phyloP scores from a whole-genome alignment of 1,140 invertebrate species.

The Drosophila sucinea region DNA sequence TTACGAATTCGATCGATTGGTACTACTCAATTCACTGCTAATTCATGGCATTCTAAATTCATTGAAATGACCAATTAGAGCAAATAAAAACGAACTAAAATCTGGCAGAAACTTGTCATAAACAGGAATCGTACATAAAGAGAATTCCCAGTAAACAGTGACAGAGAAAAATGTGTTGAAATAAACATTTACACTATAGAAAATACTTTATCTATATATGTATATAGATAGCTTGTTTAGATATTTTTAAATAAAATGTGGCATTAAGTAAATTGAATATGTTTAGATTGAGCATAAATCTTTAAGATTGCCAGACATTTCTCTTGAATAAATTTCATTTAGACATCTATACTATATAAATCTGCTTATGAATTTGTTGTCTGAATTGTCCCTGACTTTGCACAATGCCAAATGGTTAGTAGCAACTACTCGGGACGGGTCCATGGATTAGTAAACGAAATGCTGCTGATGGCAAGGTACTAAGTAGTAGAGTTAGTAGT shows the following conservation, averaged over 20 bases:
- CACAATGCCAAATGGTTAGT: constrained; percentile 75
- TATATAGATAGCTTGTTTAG: constrained; percentile 18
- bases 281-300: constrained; percentile 55
- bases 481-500: constrained; percentile 43
- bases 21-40: constrained; percentile 1
- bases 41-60: constrained; percentile 21
- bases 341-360: constrained; percentile 1
- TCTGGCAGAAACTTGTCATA: constrained; percentile 32
- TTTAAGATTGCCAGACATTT: constrained; percentile 30
- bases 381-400: constrained; percentile 25
- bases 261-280: constrained; percentile 66
- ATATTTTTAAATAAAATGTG: constrained; percentile 54
- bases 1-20: constrained; percentile 53
- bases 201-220: neutral
- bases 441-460: constrained; percentile 40
- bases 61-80: constrained; percentile 49
- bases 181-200: constrained; percentile 1
- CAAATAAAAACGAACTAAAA: constrained; percentile 59
- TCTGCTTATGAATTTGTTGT: neutral
- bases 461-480: constrained; percentile 19
- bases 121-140: constrained; percentile 17
- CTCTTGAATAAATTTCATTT: constrained; percentile 23
- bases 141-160: constrained; percentile 19
- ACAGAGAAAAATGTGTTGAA: neutral
- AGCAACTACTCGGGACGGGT: constrained; percentile 23